Conservation (phyloP, 2,797 vertebrate genomes). For the Limosa lapponica region DNA sequence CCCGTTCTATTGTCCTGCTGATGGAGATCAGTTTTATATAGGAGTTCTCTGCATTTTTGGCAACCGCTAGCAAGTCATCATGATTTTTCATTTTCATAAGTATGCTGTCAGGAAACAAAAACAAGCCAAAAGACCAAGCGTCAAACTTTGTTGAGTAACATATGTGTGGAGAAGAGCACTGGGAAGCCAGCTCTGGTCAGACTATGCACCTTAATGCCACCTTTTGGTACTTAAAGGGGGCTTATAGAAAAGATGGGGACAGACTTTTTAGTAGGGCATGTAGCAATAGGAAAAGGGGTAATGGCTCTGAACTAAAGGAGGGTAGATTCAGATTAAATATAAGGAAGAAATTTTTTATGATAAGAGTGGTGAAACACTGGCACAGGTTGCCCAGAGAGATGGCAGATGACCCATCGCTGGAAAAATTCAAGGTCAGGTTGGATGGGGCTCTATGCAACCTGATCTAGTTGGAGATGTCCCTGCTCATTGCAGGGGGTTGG, state of each 20-base stretch:
- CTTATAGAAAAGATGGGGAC: neutral
- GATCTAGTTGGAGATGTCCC: neutral
- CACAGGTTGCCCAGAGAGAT: neutral
- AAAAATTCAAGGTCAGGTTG: neutral
- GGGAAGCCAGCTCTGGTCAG: neutral
- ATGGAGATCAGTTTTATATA: neutral
- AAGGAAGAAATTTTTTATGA: neutral
- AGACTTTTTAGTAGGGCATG: neutral
- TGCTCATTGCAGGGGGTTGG: accelerated
- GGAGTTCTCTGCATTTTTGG: neutral
- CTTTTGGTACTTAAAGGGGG: neutral
- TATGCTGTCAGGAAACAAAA: constrained; percentile 23
- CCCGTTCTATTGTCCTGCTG: neutral
- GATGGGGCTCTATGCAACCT: neutral
- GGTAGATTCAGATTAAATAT: neutral
- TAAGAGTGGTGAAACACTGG: too few species aligned
- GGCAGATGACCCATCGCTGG: too few species aligned
- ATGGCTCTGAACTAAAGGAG: neutral
- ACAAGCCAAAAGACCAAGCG: neutral
- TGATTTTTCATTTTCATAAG: constrained; percentile 16
- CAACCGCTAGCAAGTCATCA: neutral
- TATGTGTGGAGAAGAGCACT: accelerated
- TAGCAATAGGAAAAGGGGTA: neutral
- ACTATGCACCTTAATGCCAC: accelerated
- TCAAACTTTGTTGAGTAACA: neutral